These are phyloP conservation scores for Philhelius pedissequus DNA, from an alignment of 2,888 invertebrate genomes.

Conservation along the genomic window DNA sequence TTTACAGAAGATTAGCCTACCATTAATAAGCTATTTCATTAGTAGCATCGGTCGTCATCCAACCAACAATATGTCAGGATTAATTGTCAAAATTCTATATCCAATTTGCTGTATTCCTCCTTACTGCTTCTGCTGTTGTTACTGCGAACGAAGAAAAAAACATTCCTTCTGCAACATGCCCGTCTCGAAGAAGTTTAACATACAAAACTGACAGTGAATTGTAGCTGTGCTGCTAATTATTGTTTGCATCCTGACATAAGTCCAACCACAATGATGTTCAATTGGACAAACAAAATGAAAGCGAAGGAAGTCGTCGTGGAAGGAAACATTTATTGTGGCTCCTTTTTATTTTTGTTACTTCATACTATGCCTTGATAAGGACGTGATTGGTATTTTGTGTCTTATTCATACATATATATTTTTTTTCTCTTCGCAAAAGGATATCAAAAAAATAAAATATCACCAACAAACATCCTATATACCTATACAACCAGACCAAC, in stretches of 20 bases:
- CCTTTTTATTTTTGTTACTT: neutral
- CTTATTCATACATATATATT: neutral
- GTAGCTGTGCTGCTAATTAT: constrained; percentile 51
- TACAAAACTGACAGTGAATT: constrained; percentile 42
- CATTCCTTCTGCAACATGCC: neutral
- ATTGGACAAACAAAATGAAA: constrained; percentile 11
- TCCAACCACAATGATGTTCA: constrained; percentile 26
- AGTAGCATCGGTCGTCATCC: neutral
- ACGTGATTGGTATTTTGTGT: neutral
- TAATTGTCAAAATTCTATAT: constrained; percentile 39
- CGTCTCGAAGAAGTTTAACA: constrained; percentile 10
- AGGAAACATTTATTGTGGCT: constrained; percentile 6
- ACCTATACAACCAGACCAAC: neutral
- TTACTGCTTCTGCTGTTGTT: neutral
- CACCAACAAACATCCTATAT: neutral
- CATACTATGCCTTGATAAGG: neutral
- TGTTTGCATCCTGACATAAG: constrained; percentile 53
- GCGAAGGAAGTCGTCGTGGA: neutral
- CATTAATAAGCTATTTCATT: constrained; percentile 30
- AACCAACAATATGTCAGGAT: neutral
- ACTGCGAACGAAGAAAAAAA: neutral
- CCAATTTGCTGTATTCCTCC: neutral
- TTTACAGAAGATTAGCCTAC: constrained; percentile 30
- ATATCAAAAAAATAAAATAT: constrained; percentile 2
- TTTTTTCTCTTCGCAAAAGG: neutral